Evolutionary conservation across 2,113 vertebrate genomes (phyloP).

Genomic region (Onychorhynchus coronatus): DNA sequence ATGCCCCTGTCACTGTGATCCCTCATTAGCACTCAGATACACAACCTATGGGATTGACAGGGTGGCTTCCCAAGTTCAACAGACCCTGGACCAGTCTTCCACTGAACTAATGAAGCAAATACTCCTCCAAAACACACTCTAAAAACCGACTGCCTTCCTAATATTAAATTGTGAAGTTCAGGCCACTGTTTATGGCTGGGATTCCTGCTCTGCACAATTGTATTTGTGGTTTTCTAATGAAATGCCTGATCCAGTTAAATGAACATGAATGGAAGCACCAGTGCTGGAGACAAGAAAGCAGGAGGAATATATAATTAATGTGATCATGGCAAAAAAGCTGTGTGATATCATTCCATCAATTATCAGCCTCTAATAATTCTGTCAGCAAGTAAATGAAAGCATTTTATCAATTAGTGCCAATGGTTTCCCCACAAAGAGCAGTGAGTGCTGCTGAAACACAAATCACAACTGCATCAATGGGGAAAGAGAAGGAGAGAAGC

Average conservation of each 20-base stretch:
- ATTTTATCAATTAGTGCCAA: conserved; percentile 54
- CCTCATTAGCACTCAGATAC: not conserved
- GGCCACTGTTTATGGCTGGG: not conserved
- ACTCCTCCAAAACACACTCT: not conserved
- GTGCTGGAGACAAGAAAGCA: not conserved
- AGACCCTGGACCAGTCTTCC: not conserved
- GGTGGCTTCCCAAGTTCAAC: not conserved
- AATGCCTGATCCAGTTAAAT: not conserved
- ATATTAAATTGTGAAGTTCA: not conserved
- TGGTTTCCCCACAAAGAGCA: not conserved
- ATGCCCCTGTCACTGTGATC: not conserved
- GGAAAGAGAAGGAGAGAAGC: not conserved
- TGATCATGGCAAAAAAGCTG: conserved; percentile 12
- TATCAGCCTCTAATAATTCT: conserved; percentile 56
- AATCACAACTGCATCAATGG: not conserved
- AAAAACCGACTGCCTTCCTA: not conserved
- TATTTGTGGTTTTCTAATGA: conserved; percentile 25
- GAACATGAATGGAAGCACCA: conserved; percentile 7
- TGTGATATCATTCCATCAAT: conserved; percentile 37
- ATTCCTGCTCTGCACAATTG: not conserved
- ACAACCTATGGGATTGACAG: not conserved
- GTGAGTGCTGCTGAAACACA: not conserved
- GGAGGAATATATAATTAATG: conserved; percentile 47
- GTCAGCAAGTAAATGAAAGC: conserved; percentile 41
- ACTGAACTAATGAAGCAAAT: not conserved